Evolutionary conservation across 1,140 invertebrate genomes (phyloP).

Genomic region (Augochlora pura): DNA sequence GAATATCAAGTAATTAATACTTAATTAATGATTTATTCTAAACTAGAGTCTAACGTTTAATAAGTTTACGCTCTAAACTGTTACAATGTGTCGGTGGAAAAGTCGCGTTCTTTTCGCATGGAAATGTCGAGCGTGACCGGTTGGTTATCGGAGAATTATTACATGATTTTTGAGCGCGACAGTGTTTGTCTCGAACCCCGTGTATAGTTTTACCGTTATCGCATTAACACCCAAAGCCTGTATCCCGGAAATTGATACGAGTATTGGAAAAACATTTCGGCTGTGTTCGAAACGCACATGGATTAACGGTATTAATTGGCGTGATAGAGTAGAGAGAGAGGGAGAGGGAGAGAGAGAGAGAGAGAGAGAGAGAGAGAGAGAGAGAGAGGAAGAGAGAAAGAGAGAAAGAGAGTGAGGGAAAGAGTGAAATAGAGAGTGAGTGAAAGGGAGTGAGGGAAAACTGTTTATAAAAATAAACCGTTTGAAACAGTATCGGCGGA

Average conservation of each 20-base stretch:
- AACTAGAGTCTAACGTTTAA: too few relatives aligned
- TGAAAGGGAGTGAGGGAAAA: too few relatives aligned
- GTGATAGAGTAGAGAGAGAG: too few relatives aligned
- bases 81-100: not conserved
- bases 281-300: not conserved
- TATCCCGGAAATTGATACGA: not conserved
- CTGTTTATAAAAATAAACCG: not conserved
- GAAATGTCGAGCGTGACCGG: constrained; percentile 11
- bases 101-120: not conserved
- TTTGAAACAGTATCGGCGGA: not conserved
- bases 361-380: not conserved
- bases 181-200: not conserved
- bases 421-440: not conserved
- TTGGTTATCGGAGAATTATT: constrained; percentile 11
- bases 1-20: too few relatives aligned
- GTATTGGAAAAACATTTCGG: not conserved
- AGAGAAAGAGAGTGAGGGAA: not conserved
- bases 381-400: not conserved
- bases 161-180: not conserved
- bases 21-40: too few relatives aligned
- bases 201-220: not conserved
- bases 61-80: constrained; percentile 1
- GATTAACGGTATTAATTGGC: not conserved
- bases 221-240: not conserved
- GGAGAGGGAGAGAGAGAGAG: not conserved